Evolutionary conservation across 2,797 vertebrate species (phyloP).

Genomic region (Alosa sapidissima): DNA sequence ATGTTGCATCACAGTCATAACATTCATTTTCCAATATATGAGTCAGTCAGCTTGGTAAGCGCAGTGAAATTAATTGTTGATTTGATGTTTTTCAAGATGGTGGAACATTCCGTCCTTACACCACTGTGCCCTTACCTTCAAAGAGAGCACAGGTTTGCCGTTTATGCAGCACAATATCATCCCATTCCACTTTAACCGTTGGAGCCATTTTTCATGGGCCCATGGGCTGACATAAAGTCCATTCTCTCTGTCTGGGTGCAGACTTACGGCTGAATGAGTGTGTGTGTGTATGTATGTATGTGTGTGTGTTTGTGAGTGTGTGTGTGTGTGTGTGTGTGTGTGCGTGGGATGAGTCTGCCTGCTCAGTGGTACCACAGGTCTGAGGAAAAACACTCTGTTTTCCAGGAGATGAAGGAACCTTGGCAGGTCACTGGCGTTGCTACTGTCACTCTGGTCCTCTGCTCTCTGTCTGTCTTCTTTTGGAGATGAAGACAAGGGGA

Average conservation of each 20-base stretch:
- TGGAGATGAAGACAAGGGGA: neutral
- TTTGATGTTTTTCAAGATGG: neutral
- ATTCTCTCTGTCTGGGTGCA: neutral
- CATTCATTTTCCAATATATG: neutral
- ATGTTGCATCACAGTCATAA: neutral
- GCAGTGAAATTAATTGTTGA: neutral
- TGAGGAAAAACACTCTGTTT: neutral
- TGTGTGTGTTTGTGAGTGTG: neutral
- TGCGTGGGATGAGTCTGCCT: neutral
- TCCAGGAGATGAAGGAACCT: slow-evolving; percentile 1
- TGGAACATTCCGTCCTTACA: neutral
- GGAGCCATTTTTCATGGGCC: slow-evolving; percentile 6
- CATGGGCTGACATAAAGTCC: neutral
- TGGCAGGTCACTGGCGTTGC: neutral
- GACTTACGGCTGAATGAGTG: neutral
- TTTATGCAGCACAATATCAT: slow-evolving; percentile 12
- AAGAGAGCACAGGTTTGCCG: neutral
- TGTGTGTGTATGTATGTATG: neutral
- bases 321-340: neutral
- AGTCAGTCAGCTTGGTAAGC: neutral
- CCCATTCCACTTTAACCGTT: neutral
- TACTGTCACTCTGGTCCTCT: neutral
- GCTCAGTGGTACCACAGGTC: neutral
- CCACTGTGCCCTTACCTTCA: neutral
- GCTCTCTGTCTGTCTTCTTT: neutral